Conservation (phyloP, 2,888 invertebrate species). For the Watsonalla binaria region DNA sequence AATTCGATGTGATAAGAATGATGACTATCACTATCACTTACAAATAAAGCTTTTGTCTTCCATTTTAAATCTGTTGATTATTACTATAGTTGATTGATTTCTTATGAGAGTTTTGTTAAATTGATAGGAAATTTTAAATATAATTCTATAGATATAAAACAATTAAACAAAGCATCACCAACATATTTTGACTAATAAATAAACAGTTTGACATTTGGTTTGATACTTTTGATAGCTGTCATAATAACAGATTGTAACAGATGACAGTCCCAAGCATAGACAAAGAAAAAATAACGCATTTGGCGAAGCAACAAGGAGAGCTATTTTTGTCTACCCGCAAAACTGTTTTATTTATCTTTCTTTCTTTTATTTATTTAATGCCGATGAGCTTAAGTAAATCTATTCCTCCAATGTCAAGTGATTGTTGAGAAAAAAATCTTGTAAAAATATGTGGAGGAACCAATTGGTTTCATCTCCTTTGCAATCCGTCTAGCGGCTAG, state of each 20-base stretch:
- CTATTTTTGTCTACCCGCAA: background rate
- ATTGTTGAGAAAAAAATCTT: too few species aligned
- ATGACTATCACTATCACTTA: constrained; percentile 27
- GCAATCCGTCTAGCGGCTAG: too few species aligned
- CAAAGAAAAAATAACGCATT: background rate
- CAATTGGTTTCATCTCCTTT: too few species aligned
- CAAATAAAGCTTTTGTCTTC: constrained; percentile 57
- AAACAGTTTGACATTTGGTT: background rate
- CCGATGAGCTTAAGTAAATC: too few species aligned
- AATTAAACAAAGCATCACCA: background rate
- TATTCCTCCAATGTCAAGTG: too few species aligned
- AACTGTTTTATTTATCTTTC: too few species aligned
- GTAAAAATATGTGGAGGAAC: too few species aligned
- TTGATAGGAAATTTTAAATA: background rate
- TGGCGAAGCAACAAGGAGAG: background rate
- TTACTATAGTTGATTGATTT: too few species aligned
- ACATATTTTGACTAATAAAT: background rate
- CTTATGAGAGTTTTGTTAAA: background rate
- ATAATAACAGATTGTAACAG: too few species aligned
- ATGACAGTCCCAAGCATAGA: too few species aligned
- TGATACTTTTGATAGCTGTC: too few species aligned
- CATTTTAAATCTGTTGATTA: constrained; percentile 26
- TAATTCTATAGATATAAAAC: background rate
- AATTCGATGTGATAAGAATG: background rate
- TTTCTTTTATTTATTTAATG: too few species aligned